Conservation (phyloP, 2,888 invertebrate species). For the Eupithecia dodoneata region DNA sequence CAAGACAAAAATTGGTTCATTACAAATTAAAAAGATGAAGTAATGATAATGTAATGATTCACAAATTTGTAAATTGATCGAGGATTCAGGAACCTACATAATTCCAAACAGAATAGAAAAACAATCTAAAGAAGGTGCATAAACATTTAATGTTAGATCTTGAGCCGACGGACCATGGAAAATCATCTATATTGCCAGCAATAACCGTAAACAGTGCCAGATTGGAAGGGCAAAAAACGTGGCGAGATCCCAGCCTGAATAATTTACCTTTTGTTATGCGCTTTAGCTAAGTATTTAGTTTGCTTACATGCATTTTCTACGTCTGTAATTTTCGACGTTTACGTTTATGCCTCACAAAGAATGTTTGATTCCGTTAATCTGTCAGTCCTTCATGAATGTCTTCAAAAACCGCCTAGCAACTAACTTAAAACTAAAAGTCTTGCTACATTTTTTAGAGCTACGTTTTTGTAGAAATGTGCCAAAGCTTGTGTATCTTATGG, state of each 20-base stretch:
- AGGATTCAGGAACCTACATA: neutral
- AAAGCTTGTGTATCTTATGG: neutral
- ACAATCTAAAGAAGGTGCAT: neutral
- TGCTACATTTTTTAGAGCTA: neutral
- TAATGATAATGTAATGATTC: too few species aligned
- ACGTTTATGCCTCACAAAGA: neutral
- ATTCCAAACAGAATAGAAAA: neutral
- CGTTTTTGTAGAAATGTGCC: neutral
- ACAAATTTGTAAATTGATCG: neutral
- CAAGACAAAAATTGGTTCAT: neutral
- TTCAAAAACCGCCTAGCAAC: neutral
- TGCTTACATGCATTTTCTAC: constrained; percentile 9
- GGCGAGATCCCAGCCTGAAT: constrained; percentile 33
- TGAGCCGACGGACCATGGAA: constrained; percentile 6
- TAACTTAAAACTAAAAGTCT: neutral
- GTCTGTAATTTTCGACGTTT: neutral
- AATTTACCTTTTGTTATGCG: constrained; percentile 41
- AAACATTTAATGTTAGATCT: neutral
- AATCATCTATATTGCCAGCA: constrained; percentile 33
- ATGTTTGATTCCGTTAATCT: neutral
- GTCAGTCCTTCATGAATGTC: neutral
- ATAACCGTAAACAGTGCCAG: constrained; percentile 44
- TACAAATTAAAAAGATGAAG: neutral
- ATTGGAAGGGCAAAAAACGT: constrained; percentile 37
- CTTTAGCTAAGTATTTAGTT: constrained; percentile 37